Conservation (phyloP, 2,797 vertebrate genomes). For the Dendrocincla fuliginosa region DNA sequence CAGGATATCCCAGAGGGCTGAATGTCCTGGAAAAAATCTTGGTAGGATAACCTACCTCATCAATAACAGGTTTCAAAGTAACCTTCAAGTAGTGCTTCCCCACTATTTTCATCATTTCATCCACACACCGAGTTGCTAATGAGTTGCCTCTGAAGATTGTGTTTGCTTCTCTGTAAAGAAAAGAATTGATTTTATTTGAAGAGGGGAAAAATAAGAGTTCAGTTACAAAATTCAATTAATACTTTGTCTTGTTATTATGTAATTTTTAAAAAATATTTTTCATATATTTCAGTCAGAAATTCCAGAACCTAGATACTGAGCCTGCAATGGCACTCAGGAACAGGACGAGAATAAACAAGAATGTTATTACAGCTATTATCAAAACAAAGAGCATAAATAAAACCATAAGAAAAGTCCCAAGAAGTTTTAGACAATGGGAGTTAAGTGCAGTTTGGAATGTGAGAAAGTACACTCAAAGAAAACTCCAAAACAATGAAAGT, state of each 20-base stretch:
- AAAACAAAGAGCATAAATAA: neutral
- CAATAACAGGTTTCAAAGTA: conserved; percentile 94
- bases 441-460: neutral
- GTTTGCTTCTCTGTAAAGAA: conserved; percentile 91
- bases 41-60: conserved; percentile 84
- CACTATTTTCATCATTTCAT: conserved; percentile 99
- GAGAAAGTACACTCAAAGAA: neutral
- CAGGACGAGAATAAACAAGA: neutral
- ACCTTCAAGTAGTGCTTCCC: conserved; percentile 95
- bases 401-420: neutral
- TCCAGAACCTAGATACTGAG: neutral
- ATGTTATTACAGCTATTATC: neutral
- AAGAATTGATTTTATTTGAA: conserved; percentile 17
- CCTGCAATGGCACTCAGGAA: neutral
- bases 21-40: neutral
- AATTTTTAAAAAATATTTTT: neutral
- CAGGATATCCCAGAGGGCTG: neutral
- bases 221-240: neutral
- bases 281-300: neutral
- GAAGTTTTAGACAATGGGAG: neutral
- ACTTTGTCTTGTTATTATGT: neutral
- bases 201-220: neutral
- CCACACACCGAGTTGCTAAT: conserved; percentile 93
- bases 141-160: conserved; percentile 97
- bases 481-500: neutral